Conservation (phyloP, 2,888 invertebrate species). For the Atrina japonica region DNA sequence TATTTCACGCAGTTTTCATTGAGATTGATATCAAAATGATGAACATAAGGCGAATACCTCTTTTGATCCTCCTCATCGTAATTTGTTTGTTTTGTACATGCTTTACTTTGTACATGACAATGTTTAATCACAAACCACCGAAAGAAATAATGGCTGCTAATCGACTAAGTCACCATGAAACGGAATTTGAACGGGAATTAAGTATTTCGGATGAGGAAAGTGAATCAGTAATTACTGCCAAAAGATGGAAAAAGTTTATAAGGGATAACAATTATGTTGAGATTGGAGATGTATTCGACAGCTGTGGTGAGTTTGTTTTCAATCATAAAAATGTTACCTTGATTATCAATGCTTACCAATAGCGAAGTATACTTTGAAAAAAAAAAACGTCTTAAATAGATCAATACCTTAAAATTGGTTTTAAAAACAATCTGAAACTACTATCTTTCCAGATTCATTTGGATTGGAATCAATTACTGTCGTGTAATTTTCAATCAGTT, state of each 20-base stretch:
- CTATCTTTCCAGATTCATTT: too few relatives aligned
- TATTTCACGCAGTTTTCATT: too few relatives aligned
- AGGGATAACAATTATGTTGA: conserved; percentile 58
- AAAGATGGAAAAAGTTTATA: conserved; percentile 64
- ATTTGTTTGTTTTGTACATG: conserved; percentile 8
- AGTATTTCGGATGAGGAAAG: conserved; percentile 27
- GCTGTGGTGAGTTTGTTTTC: conserved; percentile 60
- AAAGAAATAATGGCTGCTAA: conserved; percentile 55
- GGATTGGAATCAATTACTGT: too few relatives aligned
- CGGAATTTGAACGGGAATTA: too few relatives aligned
- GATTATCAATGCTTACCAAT: background rate
- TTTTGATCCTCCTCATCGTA: conserved; percentile 15
- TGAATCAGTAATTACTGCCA: conserved; percentile 44
- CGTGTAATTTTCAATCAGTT: too few relatives aligned
- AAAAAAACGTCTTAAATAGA: too few relatives aligned
- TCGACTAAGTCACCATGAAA: conserved; percentile 6
- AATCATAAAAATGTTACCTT: background rate
- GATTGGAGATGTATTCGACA: conserved; percentile 66
- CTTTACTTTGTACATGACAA: conserved; percentile 36
- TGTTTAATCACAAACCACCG: conserved; percentile 58
- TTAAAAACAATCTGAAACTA: too few relatives aligned
- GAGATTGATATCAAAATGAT: conserved; percentile 12
- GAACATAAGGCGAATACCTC: conserved; percentile 19
- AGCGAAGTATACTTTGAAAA: background rate
- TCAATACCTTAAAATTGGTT: too few relatives aligned